Percentiles rank a stretch among this genome's conserved stretches.
Evolutionary conservation across 2,888 invertebrate species (phyloP).

Genomic region (Taenaris catops): DNA sequence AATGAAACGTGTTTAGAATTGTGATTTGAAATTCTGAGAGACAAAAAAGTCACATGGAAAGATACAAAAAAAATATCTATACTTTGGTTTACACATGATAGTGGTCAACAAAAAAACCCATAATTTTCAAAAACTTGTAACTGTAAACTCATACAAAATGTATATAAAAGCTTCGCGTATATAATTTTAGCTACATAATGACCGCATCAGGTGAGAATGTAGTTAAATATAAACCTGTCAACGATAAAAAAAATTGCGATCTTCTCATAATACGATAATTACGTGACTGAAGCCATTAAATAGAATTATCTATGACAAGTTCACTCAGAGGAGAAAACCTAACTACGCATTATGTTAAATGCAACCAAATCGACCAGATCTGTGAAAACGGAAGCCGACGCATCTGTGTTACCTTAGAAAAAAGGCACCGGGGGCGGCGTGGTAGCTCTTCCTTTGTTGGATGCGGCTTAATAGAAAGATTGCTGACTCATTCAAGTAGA

Average conservation of each 20-base stretch:
- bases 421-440: slow-evolving; percentile 6
- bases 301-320: slow-evolving; percentile 75
- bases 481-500: slow-evolving; percentile 56
- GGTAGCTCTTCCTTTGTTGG: slow-evolving; percentile 33
- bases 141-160: no score
- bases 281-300: slow-evolving; percentile 63
- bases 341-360: slow-evolving; percentile 64
- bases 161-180: no score
- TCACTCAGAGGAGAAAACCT: slow-evolving; percentile 65
- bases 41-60: no score
- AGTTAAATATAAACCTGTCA: no score
- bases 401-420: slow-evolving; percentile 3
- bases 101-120: no score
- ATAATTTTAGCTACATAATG: no score
- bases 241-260: slow-evolving; percentile 1
- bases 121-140: no score
- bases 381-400: slow-evolving; percentile 8
- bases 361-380: slow-evolving; percentile 39
- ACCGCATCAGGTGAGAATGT: no score
- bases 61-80: no score
- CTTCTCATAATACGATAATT: slow-evolving; percentile 67
- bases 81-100: no score
- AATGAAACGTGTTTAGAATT: no score
- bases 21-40: no score
- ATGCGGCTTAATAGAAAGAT: slow-evolving; percentile 24